These are phyloP conservation scores for Spermophilus dauricus DNA, from an alignment of 2,113 vertebrate genomes.

Conservation along the genomic window DNA sequence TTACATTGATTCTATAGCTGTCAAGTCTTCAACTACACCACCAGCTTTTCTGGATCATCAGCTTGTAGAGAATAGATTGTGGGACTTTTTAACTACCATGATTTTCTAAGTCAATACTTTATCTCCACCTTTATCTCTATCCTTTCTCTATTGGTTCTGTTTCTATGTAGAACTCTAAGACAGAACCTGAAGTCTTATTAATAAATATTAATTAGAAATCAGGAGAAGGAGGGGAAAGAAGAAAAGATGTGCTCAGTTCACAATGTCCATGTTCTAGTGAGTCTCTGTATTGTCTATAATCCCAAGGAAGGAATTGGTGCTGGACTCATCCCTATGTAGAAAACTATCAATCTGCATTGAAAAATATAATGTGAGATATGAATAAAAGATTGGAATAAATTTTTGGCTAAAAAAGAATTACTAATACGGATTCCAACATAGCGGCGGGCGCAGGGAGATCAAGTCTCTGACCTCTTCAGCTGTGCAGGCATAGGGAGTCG, in stretches of 20 bases:
- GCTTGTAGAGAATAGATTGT: not conserved
- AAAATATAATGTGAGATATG: not conserved
- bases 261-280: not conserved
- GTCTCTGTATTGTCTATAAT: not conserved
- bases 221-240: not conserved
- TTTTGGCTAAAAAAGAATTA: conserved; percentile 9
- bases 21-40: not conserved
- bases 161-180: not conserved
- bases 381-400: not conserved
- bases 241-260: not conserved
- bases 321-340: not conserved
- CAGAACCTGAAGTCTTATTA: conserved; percentile 22
- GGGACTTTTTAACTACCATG: not conserved
- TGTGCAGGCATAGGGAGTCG: too few species aligned
- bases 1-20: not conserved
- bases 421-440: too few species aligned
- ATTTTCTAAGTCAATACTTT: not conserved
- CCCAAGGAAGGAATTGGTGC: not conserved
- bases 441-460: too few species aligned
- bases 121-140: not conserved
- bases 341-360: not conserved
- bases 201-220: conserved; percentile 45
- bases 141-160: not conserved
- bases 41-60: not conserved
- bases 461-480: too few species aligned